These are phyloP conservation scores for Keiferia lycopersicella DNA, from an alignment of 2,888 invertebrate species.

Conservation along the genomic window DNA sequence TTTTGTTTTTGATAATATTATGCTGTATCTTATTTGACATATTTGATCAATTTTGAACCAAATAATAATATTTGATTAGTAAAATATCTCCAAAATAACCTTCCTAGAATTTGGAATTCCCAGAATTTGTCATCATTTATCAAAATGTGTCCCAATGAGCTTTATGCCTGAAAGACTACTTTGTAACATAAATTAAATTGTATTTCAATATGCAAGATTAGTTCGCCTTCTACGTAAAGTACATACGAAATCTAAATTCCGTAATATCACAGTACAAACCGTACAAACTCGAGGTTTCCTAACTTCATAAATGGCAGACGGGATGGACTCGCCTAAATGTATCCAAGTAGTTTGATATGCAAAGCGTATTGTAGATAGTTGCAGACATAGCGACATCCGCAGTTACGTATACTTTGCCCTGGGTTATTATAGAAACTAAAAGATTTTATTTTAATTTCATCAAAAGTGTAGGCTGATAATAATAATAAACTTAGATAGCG, in stretches of 20 bases:
- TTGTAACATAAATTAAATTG: too few relatives aligned
- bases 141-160: background rate
- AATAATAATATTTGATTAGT: too few relatives aligned
- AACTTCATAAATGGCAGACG: background rate
- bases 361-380: conserved; percentile 9
- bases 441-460: too few relatives aligned
- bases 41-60: too few relatives aligned
- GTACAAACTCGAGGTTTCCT: background rate
- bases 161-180: too few relatives aligned
- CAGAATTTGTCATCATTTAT: background rate
- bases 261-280: background rate
- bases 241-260: conserved; percentile 17
- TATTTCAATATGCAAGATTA: too few relatives aligned
- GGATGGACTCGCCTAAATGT: conserved; percentile 2
- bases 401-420: background rate
- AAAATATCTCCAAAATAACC: background rate
- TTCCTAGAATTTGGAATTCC: background rate
- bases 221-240: background rate
- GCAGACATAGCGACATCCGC: background rate
- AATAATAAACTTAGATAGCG: too few relatives aligned
- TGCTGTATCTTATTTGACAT: too few relatives aligned
- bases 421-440: background rate
- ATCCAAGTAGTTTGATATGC: conserved; percentile 19
- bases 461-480: too few relatives aligned
- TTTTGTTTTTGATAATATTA: too few relatives aligned